Conservation (phyloP, 2,888 invertebrate species). For the Tinea trinotella region DNA sequence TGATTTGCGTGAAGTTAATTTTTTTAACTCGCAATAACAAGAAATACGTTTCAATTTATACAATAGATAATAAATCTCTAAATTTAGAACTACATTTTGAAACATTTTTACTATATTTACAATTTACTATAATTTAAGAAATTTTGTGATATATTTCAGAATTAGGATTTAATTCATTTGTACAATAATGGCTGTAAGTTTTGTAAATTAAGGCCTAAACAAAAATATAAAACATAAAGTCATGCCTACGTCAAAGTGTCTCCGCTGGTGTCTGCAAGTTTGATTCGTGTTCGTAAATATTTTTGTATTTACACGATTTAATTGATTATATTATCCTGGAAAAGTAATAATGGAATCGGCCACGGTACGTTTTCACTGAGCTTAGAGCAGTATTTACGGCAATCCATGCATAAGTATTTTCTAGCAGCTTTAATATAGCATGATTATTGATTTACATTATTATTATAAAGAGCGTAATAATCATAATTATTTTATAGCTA, state of each 20-base stretch:
- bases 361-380: background rate
- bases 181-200: too few relatives aligned
- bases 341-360: conserved; percentile 5
- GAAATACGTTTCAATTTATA: background rate
- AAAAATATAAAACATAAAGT: too few relatives aligned
- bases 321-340: too few relatives aligned
- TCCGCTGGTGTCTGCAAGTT: too few relatives aligned
- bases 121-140: background rate
- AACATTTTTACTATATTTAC: too few relatives aligned
- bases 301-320: too few relatives aligned
- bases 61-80: background rate
- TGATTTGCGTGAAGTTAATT: conserved; percentile 33
- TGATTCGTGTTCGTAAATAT: too few relatives aligned
- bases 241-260: too few relatives aligned
- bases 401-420: too few relatives aligned
- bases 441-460: background rate
- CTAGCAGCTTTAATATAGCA: background rate
- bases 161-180: too few relatives aligned
- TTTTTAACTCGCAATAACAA: background rate
- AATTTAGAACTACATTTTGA: too few relatives aligned
- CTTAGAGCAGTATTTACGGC: background rate
- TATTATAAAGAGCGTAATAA: background rate
- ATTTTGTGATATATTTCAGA: background rate
- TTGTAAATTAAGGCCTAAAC: too few relatives aligned
- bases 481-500: background rate